Evolutionary conservation across 1,140 invertebrate species (phyloP).

Genomic region (Riptortus pedestris): DNA sequence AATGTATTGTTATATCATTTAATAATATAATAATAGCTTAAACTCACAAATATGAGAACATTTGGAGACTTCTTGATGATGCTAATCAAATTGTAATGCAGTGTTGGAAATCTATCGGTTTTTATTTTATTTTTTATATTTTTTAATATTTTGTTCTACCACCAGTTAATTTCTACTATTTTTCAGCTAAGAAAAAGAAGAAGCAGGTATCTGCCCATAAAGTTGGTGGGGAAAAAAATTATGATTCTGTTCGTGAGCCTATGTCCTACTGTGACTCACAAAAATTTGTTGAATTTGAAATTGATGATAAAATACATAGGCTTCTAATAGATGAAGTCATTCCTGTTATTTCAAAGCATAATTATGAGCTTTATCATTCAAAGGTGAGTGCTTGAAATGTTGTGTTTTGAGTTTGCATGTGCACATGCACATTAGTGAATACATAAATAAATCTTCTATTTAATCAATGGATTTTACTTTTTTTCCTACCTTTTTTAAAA

Average conservation of each 20-base stretch:
- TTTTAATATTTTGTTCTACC: no score
- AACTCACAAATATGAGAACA: no score
- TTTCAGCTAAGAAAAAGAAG: not conserved
- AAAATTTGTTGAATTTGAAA: constrained; percentile 71
- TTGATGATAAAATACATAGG: constrained; percentile 58
- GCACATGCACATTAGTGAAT: not conserved
- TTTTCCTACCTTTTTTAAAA: not conserved
- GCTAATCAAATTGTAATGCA: no score
- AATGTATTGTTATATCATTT: no score
- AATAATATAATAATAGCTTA: no score
- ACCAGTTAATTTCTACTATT: no score
- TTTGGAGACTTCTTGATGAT: no score
- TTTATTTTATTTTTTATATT: no score
- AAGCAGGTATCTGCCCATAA: not conserved
- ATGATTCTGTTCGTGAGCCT: constrained; percentile 43
- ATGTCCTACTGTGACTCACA: constrained; percentile 70
- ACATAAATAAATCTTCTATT: not conserved
- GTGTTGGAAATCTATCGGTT: no score
- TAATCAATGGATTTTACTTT: not conserved
- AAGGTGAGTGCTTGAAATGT: not conserved
- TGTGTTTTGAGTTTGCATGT: no score
- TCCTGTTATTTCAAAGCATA: constrained; percentile 50
- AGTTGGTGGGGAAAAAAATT: not conserved
- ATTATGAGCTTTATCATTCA: constrained; percentile 39
- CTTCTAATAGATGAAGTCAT: constrained; percentile 49